Base-by-base conservation (phyloP, 2,797 vertebrate species). In the Syndactyla subalaris region DNA sequence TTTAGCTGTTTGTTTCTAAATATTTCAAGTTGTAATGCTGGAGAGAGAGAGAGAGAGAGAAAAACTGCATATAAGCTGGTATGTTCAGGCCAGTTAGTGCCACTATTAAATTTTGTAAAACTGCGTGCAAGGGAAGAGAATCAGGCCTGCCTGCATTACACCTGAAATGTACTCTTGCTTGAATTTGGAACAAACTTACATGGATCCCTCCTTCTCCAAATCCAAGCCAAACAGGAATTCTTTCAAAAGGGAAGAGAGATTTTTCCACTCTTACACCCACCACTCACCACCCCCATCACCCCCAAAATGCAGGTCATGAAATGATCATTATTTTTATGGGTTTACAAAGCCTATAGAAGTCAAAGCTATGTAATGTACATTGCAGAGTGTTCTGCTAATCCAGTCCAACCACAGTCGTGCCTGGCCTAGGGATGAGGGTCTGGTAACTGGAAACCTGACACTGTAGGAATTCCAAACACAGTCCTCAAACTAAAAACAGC, bases 391-490 rank as follows among this genome's bases (percentile, higher is more conserved):
- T 97, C 93, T 96, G 85, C 94, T 98, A 97, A 97, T 97, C 97
- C 96, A 84, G 51, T 93, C 87, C 30, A 77, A 94, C 96, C 88
- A 1, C 97, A 93, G 91, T 89, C 94, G 29, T 97, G 97, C 96
- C 96, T 96, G 95, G 93, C 89, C 85, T 72, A 30, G 73, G 71
- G 93, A 96, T 92, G 89, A 86, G 85, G 90, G 91, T 88, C 97
- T 97, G 94, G 95, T 96, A 94, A 97, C 88, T 90, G 91, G 97
- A 97, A 98, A 98, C 97, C 95, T 91, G 96, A 97, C 95, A 86
- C 95, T 62, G 58, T 76, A 97, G 92, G 97, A 98, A 98, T 98
- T 98, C 97, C 95, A 98, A 98, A 97, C 96, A 97, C 96, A 97
- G 88, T 85, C 83, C 92, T 95, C 92, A 92, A 96, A 94, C 96